Evolutionary conservation across 2,888 invertebrate genomes (phyloP).

Genomic region (Torymus aiolomorphi): DNA sequence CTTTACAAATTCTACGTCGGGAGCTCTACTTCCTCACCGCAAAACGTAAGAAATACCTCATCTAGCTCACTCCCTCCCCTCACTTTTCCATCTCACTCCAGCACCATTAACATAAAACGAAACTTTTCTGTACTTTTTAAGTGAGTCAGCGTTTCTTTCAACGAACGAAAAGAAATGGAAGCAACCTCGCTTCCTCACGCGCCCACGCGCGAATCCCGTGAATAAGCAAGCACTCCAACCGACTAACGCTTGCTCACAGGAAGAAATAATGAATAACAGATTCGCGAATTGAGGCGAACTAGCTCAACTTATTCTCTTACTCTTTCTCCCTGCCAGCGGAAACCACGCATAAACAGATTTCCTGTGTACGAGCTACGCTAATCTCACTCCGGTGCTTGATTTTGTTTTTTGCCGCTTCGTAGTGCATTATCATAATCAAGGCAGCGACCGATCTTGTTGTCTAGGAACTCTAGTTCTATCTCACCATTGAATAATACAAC

Average conservation of each 20-base stretch:
- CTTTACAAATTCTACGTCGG: slow-evolving; percentile 29
- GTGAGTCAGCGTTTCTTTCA: slow-evolving; percentile 45
- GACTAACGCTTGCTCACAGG: background rate
- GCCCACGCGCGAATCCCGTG: slow-evolving; percentile 23
- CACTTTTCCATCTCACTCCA: background rate
- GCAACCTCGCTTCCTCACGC: background rate
- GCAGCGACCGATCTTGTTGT: background rate
- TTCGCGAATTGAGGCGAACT: slow-evolving; percentile 27
- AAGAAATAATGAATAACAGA: slow-evolving; percentile 46
- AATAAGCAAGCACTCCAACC: slow-evolving; percentile 37
- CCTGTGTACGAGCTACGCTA: background rate
- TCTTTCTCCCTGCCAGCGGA: background rate
- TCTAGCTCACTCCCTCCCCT: background rate
- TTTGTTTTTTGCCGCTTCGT: background rate
- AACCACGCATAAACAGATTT: slow-evolving; percentile 25
- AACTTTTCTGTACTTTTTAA: slow-evolving; percentile 51
- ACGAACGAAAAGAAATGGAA: slow-evolving; percentile 7
- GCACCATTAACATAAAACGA: slow-evolving; percentile 48
- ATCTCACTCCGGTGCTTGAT: background rate
- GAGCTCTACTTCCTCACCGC: slow-evolving; percentile 4
- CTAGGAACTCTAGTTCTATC: background rate
- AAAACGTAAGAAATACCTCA: slow-evolving; percentile 24
- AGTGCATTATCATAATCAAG: slow-evolving; percentile 42
- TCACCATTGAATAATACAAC: slow-evolving; percentile 37
- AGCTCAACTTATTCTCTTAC: background rate